A percentile compares a stretch with the other conserved stretches of the same genome.
Conservation (phyloP, 2,113 vertebrate species). For the Colistium nudipinnis region DNA sequence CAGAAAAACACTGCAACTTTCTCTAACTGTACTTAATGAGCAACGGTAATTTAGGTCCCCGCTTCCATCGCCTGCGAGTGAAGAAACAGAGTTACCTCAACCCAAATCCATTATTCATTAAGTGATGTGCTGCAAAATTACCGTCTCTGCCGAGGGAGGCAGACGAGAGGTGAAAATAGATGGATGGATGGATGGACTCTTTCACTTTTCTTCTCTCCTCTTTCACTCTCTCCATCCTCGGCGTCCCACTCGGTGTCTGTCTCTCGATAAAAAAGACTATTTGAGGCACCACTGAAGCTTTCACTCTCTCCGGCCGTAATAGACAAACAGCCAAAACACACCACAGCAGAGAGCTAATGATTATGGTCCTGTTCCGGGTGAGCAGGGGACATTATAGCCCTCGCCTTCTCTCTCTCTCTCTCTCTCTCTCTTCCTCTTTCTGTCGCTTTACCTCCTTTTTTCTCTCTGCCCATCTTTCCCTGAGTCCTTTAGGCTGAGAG, state of each 20-base stretch:
- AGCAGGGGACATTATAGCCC: neutral
- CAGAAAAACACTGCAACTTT: constrained; percentile 74
- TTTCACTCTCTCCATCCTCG: constrained; percentile 12
- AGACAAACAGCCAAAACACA: constrained; percentile 63
- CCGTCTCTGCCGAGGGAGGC: neutral
- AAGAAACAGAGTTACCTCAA: constrained; percentile 65
- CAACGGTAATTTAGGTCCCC: constrained; percentile 67
- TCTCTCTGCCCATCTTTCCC: constrained; percentile 4
- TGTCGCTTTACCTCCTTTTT: neutral
- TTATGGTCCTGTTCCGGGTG: constrained; percentile 40
- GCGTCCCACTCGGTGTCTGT: constrained; percentile 31
- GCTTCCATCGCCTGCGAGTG: constrained; percentile 62
- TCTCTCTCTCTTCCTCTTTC: constrained; percentile 6
- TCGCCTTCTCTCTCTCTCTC: neutral
- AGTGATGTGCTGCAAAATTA: constrained; percentile 36
- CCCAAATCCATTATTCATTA: constrained; percentile 74
- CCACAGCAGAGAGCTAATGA: constrained; percentile 60
- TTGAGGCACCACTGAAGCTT: constrained; percentile 57
- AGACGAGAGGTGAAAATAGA: neutral
- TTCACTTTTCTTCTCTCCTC: neutral
- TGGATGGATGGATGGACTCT: constrained; percentile 9
- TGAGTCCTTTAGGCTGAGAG: constrained; percentile 21
- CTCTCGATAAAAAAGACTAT: constrained; percentile 49
- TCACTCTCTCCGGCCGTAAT: constrained; percentile 52
- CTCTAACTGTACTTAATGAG: constrained; percentile 78